phyloP scores from a whole-genome alignment of 2,113 vertebrate genomes.

The Centrocercus urophasianus region DNA sequence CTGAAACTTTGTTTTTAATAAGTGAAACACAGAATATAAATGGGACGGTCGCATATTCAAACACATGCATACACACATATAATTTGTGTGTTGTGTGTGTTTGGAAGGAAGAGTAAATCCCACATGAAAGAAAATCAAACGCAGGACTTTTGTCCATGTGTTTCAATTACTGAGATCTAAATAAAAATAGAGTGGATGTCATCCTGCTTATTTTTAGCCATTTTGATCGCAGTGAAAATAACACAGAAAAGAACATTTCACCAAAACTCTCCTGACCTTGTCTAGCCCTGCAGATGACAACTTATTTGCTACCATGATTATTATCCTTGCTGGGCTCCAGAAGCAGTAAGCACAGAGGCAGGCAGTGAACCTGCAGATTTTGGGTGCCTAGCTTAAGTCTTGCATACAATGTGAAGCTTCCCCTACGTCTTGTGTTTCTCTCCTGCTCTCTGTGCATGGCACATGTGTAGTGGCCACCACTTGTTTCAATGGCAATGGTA shows the following conservation, averaged over 20 bases:
- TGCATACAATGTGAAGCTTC: background rate
- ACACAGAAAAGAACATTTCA: background rate
- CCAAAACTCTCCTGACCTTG: background rate
- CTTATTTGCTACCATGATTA: background rate
- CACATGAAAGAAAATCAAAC: constrained; percentile 12
- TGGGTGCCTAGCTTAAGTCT: background rate
- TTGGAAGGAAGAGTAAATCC: background rate
- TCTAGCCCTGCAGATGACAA: background rate
- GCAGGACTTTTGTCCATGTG: background rate
- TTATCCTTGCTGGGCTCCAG: background rate
- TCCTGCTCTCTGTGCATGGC: background rate
- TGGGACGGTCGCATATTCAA: background rate
- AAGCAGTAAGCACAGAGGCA: background rate
- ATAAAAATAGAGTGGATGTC: background rate
- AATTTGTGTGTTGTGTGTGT: background rate
- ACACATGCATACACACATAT: background rate
- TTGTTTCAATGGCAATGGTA: background rate
- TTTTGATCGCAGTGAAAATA: background rate
- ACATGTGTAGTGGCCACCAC: too few relatives aligned
- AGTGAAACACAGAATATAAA: constrained; percentile 17
- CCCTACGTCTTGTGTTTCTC: background rate
- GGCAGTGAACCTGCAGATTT: background rate
- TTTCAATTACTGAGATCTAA: background rate
- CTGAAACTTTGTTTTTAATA: constrained; percentile 32
- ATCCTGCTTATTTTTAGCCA: background rate